Base-by-base conservation (phyloP, 2,797 vertebrate genomes). In the Ctenopoma kingsleyae region DNA sequence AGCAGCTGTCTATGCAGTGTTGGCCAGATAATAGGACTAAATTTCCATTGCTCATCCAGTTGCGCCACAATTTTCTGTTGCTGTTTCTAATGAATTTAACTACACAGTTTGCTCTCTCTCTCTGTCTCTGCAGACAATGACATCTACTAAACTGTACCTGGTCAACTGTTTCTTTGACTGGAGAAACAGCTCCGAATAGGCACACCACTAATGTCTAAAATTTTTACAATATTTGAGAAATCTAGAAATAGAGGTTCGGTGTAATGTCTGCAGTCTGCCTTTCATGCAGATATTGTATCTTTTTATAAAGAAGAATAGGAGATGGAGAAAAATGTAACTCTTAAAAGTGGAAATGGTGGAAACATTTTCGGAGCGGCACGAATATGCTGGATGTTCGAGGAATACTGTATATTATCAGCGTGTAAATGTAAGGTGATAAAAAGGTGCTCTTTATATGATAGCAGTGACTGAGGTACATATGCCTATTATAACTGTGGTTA, bases 341-440 rank as follows among this genome's bases (percentile, higher is more conserved):
- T 5, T 10, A 11, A 9, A 10, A 35, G 2, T 35, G 30, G 30
- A 32, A 32, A 32, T 23, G 30, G n/a, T n/a, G n/a, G 3, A 35
- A 35, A 35, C 35, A 35, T 35, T 35, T 9, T 36, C 19, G 20
- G 27, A 59, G 5, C 16, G 55, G 36, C 36, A 41, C 0, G 0
- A 69, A 48, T 20, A 38, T 23, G 49, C n/a, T 57, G 10, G 27
- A 64, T 65, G 54, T 52, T 9, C 10, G 36, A 50, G 47, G 60
- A 78, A 67, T 69, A 58, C 19, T 30, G 27, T 30, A 23, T 4
- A 56, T 56, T 48, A 60, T 35, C 25, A 32, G 46, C 36, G 54
- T 23, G 23, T 23, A 46, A 32, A 74, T 19, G 43, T 59, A 9
- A 54, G 7, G 35, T 4, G 7, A 10, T 48, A 1, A 6, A 32